Evolutionary conservation across 1,140 invertebrate species (phyloP).

Genomic region (Drosophila auraria): DNA sequence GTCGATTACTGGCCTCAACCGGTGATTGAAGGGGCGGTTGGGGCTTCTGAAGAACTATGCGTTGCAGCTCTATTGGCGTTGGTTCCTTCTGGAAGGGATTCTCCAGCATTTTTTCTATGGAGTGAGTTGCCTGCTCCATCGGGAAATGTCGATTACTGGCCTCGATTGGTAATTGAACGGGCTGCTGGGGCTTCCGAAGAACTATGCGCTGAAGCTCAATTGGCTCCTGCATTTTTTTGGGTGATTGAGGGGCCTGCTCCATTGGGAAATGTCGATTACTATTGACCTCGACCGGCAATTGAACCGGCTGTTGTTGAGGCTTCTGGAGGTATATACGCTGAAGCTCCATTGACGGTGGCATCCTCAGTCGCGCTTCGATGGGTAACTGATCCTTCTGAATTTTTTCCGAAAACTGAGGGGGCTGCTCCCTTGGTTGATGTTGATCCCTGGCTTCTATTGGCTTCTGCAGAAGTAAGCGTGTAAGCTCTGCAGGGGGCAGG

Average conservation of each 20-base stretch:
- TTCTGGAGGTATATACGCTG: slow-evolving; percentile 2
- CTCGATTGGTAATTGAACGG: too few species aligned
- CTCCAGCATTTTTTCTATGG: too few species aligned
- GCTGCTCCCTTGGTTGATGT: neutral
- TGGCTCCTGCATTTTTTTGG: too few species aligned
- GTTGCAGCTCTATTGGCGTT: neutral
- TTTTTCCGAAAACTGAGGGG: neutral
- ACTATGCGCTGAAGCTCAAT: neutral
- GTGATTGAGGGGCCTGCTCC: neutral
- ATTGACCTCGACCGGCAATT: too few species aligned
- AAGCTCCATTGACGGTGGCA: slow-evolving; percentile 2
- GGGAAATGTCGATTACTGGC: neutral
- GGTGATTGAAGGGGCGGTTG: neutral
- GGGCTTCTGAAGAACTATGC: neutral
- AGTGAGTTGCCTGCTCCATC: neutral
- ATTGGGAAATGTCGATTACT: neutral
- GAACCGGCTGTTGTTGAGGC: too few species aligned
- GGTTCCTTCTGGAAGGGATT: neutral
- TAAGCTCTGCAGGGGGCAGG: neutral
- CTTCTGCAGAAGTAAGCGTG: neutral
- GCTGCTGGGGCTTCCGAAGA: neutral
- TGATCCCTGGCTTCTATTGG: neutral
- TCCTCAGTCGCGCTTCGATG: neutral
- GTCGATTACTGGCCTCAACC: too few species aligned
- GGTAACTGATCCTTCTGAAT: neutral